phyloP scores from a whole-genome alignment of 1,140 invertebrate genomes.

The Megalonaias nervosa region DNA sequence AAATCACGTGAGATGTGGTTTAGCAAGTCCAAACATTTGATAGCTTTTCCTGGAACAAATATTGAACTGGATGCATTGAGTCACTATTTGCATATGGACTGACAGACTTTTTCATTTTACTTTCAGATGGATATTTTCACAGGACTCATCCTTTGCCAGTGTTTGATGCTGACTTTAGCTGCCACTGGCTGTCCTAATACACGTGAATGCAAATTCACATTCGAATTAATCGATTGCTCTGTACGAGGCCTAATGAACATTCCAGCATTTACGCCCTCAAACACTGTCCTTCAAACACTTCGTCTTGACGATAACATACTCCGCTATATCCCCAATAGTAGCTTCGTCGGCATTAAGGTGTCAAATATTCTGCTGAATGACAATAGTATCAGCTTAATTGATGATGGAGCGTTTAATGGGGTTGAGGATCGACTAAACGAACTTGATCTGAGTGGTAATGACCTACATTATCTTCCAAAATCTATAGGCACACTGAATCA shows the following conservation, averaged over 20 bases:
- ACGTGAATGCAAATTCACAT: slow-evolving; percentile 15
- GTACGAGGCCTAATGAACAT: slow-evolving; percentile 6
- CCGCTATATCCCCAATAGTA: slow-evolving; percentile 7
- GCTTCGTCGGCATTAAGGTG: slow-evolving; percentile 6
- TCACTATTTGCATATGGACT: too few species aligned
- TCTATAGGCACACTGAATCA: slow-evolving; percentile 12
- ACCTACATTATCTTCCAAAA: slow-evolving; percentile 2
- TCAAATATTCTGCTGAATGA: slow-evolving; percentile 4
- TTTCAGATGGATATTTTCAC: too few species aligned
- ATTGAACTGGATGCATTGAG: too few species aligned
- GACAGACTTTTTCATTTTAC: too few species aligned
- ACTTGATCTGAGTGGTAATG: slow-evolving; percentile 8
- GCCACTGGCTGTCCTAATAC: slow-evolving; percentile 5
- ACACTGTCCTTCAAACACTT: slow-evolving; percentile 3
- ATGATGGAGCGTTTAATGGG: slow-evolving; percentile 13
- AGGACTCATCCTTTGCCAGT: not conserved
- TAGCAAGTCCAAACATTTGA: too few species aligned
- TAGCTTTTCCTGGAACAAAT: too few species aligned
- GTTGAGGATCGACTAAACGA: not conserved
- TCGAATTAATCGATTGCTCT: slow-evolving; percentile 18
- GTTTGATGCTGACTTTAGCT: not conserved
- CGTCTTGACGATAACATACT: slow-evolving; percentile 23
- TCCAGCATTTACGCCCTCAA: slow-evolving; percentile 2
- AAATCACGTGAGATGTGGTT: too few species aligned
- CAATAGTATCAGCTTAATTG: slow-evolving; percentile 17